Base-by-base conservation (phyloP, 2,888 invertebrate genomes). In the Cremastinae sp. region DNA sequence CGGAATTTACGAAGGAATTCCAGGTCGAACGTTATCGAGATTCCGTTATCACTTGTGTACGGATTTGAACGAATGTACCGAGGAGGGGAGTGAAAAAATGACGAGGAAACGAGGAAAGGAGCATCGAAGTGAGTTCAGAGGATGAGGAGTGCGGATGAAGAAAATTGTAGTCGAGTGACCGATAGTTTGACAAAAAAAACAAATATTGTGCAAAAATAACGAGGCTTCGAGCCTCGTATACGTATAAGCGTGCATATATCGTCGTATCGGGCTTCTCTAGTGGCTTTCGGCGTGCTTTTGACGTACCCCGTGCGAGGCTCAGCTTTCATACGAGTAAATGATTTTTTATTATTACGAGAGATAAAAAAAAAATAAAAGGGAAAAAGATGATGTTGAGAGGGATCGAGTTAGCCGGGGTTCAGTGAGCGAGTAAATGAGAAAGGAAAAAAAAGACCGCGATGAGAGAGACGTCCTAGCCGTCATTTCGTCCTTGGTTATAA, bases 281-380 rank as follows among this genome's bases (percentile, higher is more conserved):
- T 74, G 77, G 78, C 78, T 77, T 78, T 77, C 51, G 75, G 74
- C 66, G 70, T 80, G 79, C 78, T 80, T 76, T 62, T 72, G 76
- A 78, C 78, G 72, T 78, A 71, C 66, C 72, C 72, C 66, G 72
- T 76, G 58, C 75, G 66, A 75, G 53, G 75, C 68, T 59, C 61
- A 73, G 76, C 76, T 76, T 76, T 76, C 73, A 53, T 76, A 73
- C 64, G 73, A 73, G 69, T 69, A 64, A 73, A 76, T 47, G 61
- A 53, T 68, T 76, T 76, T 76, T 74, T 61, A 74, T 68, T 58
- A 64, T 64, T 73, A 59, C 45, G 59, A 70, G 39, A n/a, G 37
- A n/a, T 47, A 28, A 56, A 47, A 41, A 41, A 4, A 61, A 53
- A 35, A 37, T 16, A 37, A 47, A 55, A 71, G 43, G 14, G 14